Percentiles rank a stretch among this genome's conserved stretches.
These are phyloP conservation scores for Pseudopleuronectes americanus DNA, from an alignment of 2,797 vertebrate genomes.

Conservation along the genomic window DNA sequence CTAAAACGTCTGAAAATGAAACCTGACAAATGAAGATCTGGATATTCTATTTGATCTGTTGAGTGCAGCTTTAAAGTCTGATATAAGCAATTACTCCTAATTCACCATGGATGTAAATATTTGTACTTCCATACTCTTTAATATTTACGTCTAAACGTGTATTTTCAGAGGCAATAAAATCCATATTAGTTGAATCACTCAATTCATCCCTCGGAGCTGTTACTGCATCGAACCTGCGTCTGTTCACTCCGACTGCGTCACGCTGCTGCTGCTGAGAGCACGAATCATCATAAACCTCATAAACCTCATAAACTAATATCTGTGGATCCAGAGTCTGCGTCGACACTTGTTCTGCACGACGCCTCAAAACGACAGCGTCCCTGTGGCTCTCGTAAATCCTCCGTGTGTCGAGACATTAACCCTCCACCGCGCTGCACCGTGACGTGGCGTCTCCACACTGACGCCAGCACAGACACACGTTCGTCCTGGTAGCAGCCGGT, in stretches of 20 bases:
- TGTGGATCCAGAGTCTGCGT: neutral
- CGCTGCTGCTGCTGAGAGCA: neutral
- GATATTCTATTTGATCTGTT: too few relatives aligned
- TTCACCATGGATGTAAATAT: too few relatives aligned
- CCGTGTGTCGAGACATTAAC: neutral
- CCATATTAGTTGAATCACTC: neutral
- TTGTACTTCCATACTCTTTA: too few relatives aligned
- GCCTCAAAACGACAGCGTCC: neutral
- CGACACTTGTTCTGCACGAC: conserved; percentile 4
- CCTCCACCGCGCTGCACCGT: conserved; percentile 5
- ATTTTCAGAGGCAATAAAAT: too few relatives aligned
- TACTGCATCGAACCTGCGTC: neutral
- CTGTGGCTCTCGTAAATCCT: conserved; percentile 17
- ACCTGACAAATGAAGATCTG: too few relatives aligned
- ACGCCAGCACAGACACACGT: conserved; percentile 28
- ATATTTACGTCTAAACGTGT: too few relatives aligned
- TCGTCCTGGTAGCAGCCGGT: neutral
- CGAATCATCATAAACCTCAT: too few relatives aligned
- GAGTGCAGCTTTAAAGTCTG: too few relatives aligned
- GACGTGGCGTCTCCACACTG: conserved; percentile 31
- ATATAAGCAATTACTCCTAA: too few relatives aligned
- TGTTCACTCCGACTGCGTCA: neutral
- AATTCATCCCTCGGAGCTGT: neutral
- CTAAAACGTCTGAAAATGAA: too few relatives aligned
- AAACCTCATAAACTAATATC: neutral